A percentile compares a stretch with the other conserved stretches of the same genome.
These are phyloP conservation scores for Simalia tracyae DNA, from an alignment of 2,797 vertebrate species.

Conservation along the genomic window DNA sequence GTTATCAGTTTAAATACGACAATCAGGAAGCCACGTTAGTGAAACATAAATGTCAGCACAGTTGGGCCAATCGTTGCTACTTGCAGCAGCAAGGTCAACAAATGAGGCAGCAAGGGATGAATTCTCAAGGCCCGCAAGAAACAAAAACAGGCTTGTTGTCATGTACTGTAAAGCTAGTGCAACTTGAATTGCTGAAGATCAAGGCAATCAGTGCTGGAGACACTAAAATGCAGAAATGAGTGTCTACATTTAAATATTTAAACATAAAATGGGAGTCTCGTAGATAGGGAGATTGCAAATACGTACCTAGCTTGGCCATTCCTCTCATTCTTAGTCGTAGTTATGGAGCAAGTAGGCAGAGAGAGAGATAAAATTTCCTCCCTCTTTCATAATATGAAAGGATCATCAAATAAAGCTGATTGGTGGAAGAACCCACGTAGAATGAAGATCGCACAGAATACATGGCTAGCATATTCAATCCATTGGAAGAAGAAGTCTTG, in stretches of 20 bases:
- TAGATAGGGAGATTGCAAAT: not conserved
- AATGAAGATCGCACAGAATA: not conserved
- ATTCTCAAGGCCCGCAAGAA: constrained; percentile 48
- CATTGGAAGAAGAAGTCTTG: not conserved
- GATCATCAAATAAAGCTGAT: not conserved
- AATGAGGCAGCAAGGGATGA: constrained; percentile 34
- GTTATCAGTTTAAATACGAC: constrained; percentile 49
- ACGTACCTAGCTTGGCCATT: not conserved
- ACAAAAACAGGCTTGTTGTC: constrained; percentile 26
- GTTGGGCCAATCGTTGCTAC: constrained; percentile 39
- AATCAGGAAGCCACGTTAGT: constrained; percentile 34
- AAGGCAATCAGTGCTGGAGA: constrained; percentile 20
- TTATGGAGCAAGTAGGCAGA: not conserved
- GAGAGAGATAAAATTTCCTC: not conserved
- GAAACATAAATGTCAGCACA: constrained; percentile 57
- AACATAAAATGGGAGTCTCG: not conserved
- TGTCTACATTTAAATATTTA: not conserved
- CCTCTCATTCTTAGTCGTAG: too few species aligned
- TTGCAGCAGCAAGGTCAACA: constrained; percentile 59
- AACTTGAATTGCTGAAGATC: not conserved
- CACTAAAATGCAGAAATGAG: not conserved
- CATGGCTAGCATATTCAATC: not conserved
- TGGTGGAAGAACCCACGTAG: not conserved
- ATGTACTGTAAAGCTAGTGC: not conserved
- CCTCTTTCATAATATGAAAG: not conserved